Evolutionary conservation across 1,140 invertebrate genomes (phyloP), one percentile per base, ranked within the genome.

Genomic region (Scaptomyza hsui): DNA sequence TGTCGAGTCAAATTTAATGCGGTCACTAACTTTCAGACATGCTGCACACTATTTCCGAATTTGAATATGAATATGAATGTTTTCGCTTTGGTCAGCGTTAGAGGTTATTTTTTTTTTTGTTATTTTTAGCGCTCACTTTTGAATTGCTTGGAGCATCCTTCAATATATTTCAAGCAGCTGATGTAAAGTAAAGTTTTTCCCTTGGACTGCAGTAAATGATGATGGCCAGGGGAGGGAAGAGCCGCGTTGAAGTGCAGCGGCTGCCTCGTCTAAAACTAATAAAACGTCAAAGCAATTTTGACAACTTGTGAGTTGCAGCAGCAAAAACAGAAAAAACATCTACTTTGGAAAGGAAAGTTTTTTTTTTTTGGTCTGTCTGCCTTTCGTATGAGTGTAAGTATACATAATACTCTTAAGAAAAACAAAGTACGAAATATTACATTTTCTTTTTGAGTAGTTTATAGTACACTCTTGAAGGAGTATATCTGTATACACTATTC

Each of bases 281-380:
- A 85, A 85, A 86, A 85, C 81, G 80, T 86, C 81, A 86, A 80
- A 81, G 81, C 81, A 86, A 77, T 86, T 85, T 80, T 71, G 73
- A 80, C 80, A 85, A 86, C 80, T 70, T 63, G 64, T 77, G 79
- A 76, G 57, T 79, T 72, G 68, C 53, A 67, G 37, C 32, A 35
- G 45, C 71, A 29, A 41, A 68, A 60, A 29, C 49, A 56, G 72
- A 47, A 61, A 16, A 69, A 63, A 65, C 7, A 29, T 29, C 19
- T 21, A 64, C 45, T 65, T 65, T 44, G 19, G 41, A 51, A 65
- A 65, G 39, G 26, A 53, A 72, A 72, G 55, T 29, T 71, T 64
- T 51, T 41, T 21, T 71, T 64, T 41, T 59, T 24, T n/a, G n/a
- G 39, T n/a, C 26, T 4, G 26, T 47, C n/a, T 29, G 51, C 5